Conservation (phyloP, 2,797 vertebrate genomes). For the Phoeniculus purpureus region DNA sequence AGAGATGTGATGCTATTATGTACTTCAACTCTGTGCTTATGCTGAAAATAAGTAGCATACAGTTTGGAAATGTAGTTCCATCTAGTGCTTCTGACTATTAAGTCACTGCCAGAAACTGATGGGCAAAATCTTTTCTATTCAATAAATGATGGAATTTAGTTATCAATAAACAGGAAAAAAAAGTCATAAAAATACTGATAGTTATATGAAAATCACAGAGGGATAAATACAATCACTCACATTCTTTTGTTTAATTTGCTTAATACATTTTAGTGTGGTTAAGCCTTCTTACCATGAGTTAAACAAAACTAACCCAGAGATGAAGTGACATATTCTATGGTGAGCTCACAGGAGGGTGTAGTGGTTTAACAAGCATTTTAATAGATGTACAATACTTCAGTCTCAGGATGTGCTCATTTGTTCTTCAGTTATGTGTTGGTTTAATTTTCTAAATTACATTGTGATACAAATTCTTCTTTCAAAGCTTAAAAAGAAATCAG, state of each 20-base stretch:
- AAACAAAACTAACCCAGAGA: neutral
- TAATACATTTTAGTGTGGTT: neutral
- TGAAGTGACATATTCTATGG: neutral
- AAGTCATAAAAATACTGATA: neutral
- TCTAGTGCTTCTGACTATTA: neutral
- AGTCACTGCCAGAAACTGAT: neutral
- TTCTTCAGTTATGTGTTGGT: neutral
- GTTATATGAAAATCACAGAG: neutral
- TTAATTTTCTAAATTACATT: neutral
- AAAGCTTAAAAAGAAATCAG: neutral
- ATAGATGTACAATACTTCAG: neutral
- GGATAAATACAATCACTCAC: neutral
- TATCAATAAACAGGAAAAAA: neutral
- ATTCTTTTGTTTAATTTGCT: neutral
- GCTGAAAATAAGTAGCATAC: neutral
- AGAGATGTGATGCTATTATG: neutral
- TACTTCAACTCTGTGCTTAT: neutral
- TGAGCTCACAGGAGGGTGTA: neutral
- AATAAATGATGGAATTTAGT: neutral
- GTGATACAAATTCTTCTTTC: neutral
- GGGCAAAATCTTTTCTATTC: neutral
- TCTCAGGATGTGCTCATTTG: neutral
- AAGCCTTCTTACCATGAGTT: neutral
- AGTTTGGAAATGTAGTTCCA: neutral
- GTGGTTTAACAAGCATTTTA: neutral